Evolutionary conservation across 1,140 invertebrate genomes (phyloP), one percentile per base, ranked within the genome.

Genomic region (Drosophila murphyi): DNA sequence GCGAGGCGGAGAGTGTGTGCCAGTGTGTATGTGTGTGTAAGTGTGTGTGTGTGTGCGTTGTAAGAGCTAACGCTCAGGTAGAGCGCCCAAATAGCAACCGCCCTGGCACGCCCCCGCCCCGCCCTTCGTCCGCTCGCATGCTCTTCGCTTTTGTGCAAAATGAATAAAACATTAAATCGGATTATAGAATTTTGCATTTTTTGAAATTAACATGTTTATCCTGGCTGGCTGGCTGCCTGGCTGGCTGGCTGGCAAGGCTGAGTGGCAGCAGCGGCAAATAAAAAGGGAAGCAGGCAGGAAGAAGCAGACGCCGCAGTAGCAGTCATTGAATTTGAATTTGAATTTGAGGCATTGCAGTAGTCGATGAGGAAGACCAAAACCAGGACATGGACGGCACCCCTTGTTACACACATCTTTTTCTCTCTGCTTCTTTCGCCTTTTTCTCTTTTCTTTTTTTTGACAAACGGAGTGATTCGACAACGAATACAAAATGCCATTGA

Each of bases 101-200:
- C 28, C 10, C 41, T 20, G 20, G 20, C 20, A 20, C 20, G 20
- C 20, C 5, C 10, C 12, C 28, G 7, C 5, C n/a, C 0, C 12
- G 1, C n/a, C 3, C n/a, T 4, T 32, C 32, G 5, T 28, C 32
- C 57, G 5, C 35, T 50, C 64, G 47, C 39, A 50, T 56, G 43
- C 57, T 43, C 51, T 45, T 75, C 52, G 67, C 60, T 62, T 71
- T 71, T 71, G 67, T 75, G 78, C 80, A 78, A 81, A 87, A 87
- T 87, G 82, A 87, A 87, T 87, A 87, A 87, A 87, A 87, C 82
- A 87, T 87, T 88, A 87, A 87, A 87, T 87, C 82, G 82, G 82
- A 87, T 87, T 87, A 88, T 88, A 87, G 83, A 87, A 87, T 82
- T 87, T 87, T 88, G 81, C 80, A 86, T 88, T 87, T 87, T 82